phyloP scores from a whole-genome alignment of 2,888 invertebrate species.

The Bursaphelenchus okinawaensis region DNA sequence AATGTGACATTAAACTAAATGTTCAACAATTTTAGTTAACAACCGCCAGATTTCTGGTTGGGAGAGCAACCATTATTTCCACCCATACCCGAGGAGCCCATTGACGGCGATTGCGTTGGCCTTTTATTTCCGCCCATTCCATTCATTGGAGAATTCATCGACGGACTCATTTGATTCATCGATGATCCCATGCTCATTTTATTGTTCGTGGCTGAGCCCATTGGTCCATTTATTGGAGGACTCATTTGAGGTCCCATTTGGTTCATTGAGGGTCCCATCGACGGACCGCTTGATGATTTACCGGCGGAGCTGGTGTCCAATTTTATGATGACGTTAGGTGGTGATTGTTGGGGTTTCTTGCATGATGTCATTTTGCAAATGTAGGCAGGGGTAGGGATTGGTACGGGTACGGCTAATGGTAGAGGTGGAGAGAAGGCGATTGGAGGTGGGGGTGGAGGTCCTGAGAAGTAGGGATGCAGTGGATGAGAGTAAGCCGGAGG shows the following conservation, averaged over 20 bases:
- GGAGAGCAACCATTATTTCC: background rate
- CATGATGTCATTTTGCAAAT: background rate
- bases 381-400: background rate
- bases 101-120: too few species aligned
- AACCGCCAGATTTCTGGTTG: background rate
- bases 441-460: background rate
- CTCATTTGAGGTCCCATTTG: background rate
- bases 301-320: background rate
- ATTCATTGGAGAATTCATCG: too few species aligned
- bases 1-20: too few species aligned
- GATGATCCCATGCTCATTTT: background rate
- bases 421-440: background rate
- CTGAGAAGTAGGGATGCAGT: background rate
- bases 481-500: background rate
- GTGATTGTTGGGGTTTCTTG: background rate
- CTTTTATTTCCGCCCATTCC: background rate
- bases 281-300: background rate
- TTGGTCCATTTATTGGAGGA: too few species aligned
- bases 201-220: background rate
- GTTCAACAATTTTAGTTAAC: background rate
- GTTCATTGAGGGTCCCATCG: background rate
- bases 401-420: background rate
- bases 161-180: background rate
- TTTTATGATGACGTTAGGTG: background rate
- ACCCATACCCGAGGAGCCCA: too few species aligned